Percentiles rank a stretch among this genome's conserved stretches.
Conservation (phyloP, 2,113 vertebrate genomes). For the Eidolon helvum region DNA sequence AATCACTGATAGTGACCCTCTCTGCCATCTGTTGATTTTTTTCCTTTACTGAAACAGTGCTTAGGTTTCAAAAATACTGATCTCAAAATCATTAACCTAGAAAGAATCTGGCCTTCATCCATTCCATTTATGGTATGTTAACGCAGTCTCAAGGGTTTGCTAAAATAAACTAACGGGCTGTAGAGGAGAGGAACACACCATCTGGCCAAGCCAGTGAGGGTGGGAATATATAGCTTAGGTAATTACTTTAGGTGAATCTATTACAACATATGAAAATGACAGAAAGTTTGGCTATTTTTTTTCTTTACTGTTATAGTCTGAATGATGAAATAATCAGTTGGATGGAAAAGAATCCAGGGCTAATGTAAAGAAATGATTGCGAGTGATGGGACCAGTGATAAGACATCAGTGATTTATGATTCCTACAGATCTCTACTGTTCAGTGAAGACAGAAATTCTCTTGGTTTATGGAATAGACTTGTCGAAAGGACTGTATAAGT, state of each 20-base stretch:
- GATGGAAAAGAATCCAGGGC: background rate
- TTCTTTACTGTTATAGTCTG: background rate
- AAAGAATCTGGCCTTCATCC: conserved; percentile 55
- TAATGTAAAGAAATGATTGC: background rate
- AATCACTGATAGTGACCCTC: background rate
- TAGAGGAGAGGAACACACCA: conserved; percentile 42
- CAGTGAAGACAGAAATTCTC: background rate
- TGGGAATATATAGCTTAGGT: conserved; percentile 43
- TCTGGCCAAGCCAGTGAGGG: background rate
- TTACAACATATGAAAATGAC: background rate
- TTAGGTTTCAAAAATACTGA: conserved; percentile 58
- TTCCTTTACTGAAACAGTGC: conserved; percentile 57
- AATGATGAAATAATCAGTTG: background rate
- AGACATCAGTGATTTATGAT: background rate
- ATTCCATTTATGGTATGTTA: conserved; percentile 43
- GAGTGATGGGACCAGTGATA: background rate
- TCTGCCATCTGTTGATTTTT: conserved; percentile 41
- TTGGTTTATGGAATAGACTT: background rate
- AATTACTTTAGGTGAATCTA: conserved; percentile 53
- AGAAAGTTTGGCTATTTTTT: background rate
- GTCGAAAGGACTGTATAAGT: background rate
- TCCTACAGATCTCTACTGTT: background rate
- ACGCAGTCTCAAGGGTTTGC: conserved; percentile 57
- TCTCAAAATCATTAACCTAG: conserved; percentile 72
- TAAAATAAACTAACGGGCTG: conserved; percentile 66